Base-by-base conservation (phyloP, 2,888 invertebrate species). In the Masnerella sp. region DNA sequence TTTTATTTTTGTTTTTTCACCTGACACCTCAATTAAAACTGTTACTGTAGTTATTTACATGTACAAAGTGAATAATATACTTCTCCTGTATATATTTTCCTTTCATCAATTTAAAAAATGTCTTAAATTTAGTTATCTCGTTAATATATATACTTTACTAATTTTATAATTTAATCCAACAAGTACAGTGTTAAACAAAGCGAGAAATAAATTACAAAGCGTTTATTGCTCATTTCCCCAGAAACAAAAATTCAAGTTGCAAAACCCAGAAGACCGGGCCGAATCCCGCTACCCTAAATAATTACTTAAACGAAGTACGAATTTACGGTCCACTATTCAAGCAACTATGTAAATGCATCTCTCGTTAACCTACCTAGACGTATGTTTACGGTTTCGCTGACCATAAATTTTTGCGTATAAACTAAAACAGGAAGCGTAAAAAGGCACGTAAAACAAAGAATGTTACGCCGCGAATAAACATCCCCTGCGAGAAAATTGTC, bases 301-400 rank as follows among this genome's bases (percentile, higher is more conserved):
- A 59, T 68, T 51, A 58, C 12, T 68, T 36, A 36, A 58, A 51
- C 58, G 43, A 58, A 51, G 67, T 59, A 43, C 22, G 17, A 58
- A 45, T 51, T 51, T 51, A 51, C 14, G 28, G 43, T 30, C 22
- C 14, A 17, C 17, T 22, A 38, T 52, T 52, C 38, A 22, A 36
- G 58, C 32, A 43, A 45, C 59, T 45, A 52, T 59, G 59, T 30
- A 59, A 51, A 45, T 45, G 59, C 20, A 52, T 52, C 22, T 43
- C 68, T 52, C 59, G 42, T 59, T 68, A 68, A 59, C 43, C 45
- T 36, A 59, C 38, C 45, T 45, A 52, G 32, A 68, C 52, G 45
- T 61, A 61, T 61, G 68, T 61, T 68, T 61, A 68, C 68, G 68
- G 52, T 68, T 68, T 61, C 20, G 15, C 38, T 30, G 47, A 25